Evolutionary conservation across 2,113 vertebrate species (phyloP), one percentile per base, ranked within the genome.

Genomic region (Hippocampus guttulatus): DNA sequence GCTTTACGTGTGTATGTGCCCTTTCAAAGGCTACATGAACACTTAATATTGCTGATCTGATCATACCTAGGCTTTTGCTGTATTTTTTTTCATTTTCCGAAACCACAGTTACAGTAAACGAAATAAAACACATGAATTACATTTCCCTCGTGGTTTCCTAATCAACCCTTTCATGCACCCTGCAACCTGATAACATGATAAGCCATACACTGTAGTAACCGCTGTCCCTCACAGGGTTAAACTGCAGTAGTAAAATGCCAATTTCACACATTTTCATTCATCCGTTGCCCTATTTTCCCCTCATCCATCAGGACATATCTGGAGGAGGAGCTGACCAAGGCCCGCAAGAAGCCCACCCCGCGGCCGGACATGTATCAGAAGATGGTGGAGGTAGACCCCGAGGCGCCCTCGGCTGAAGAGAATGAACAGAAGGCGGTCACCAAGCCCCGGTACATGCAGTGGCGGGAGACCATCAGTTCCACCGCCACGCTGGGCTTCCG

Each of bases 361-460:
- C 91, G 97, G 75, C 94, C 93, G 21, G 97, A 99, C 90, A 99
- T 99, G 97, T 99, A 95, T 82, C 93, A 94, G 90, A 99, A 99
- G 87, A 99, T 99, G 97, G 87, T 98, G 0, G 97, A 98, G 87
- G 96, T 99, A 3, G 97, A 99, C 45, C 95, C 95, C 0, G 74
- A 85, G 0, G 97, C 97, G 0, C 95, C 97, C 0, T 97, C 95
- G 0, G 78, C 87, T 1, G 94, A 98, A 81, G 97, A 99, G 70
- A 91, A 92, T 0, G 80, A 91, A 16, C 91, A 94, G 83, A 91
- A 94, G 60, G 95, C 94, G 0, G 97, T 99, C 79, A 98, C 96
- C 80, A 99, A 99, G 85, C 97, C 97, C 0, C 93, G 97, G 65
- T 99, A 99, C 91, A 99, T 99, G 97, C 96, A 98, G 88, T 99